Evolutionary conservation across 2,888 invertebrate genomes (phyloP), one percentile per base, ranked within the genome.

Genomic region (Byasa hedistus): DNA sequence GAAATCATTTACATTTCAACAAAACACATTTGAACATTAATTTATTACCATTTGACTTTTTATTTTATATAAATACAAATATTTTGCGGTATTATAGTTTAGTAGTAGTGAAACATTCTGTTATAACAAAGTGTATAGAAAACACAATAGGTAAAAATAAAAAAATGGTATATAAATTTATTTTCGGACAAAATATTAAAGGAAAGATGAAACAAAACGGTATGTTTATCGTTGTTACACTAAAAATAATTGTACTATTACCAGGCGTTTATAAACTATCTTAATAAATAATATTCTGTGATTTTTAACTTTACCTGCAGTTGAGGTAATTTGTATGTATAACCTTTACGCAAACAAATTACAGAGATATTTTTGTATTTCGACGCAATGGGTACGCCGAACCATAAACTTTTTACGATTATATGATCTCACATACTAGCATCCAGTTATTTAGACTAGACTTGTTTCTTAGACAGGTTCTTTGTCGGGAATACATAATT

Each of bases 371-470:
- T 85, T 85, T 80, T 76, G 75, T 75, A 72, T 80, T 81, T 81
- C 76, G 78, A 79, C 79, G 79, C 81, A 81, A 80, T 78, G 74
- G 77, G 78, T 75, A 79, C 78, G 81, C 81, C 78, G 75, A 77
- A 75, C 79, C 75, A 75, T 87, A 86, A 87, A 87, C 69, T 86
- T 87, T 73, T 86, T 83, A 86, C 79, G 79, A 83, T 76, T 73
- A 76, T 77, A 81, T 81, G 79, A 81, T 79, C 79, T 79, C 78
- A 78, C 74, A 80, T 79, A 71, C 71, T 65, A 68, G 59, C 65
- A 58, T 62, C 69, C 68, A 57, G 68, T 68, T 61, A 67, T 71
- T 70, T 68, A 66, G 67, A 69, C 67, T 59, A 69, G 61, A 17
- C 61, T 57, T 57, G 48, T 61, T 57, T 39, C 54, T 54, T 21